phyloP scores from a whole-genome alignment of 1,140 invertebrate genomes.

The Caenorhabditis brenneri region DNA sequence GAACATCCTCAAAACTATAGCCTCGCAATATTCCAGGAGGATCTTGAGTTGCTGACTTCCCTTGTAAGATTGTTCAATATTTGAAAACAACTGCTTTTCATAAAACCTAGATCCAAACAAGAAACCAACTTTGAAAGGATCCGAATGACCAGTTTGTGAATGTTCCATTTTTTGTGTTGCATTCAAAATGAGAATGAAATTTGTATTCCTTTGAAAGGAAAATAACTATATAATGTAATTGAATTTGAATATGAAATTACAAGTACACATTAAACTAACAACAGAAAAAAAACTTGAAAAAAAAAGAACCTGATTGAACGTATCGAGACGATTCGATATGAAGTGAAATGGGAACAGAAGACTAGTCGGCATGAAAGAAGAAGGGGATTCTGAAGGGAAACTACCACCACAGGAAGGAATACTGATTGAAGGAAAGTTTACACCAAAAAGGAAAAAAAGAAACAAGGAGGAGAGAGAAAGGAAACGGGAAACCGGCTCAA shows the following conservation, averaged over 20 bases:
- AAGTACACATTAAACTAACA: no score
- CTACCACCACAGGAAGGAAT: constrained; percentile 5
- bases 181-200: no score
- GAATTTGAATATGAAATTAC: neutral
- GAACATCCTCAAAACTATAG: no score
- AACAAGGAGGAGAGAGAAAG: neutral
- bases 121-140: neutral
- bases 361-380: constrained; percentile 2
- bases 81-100: no score
- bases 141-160: no score
- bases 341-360: constrained; percentile 37
- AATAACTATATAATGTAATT: no score
- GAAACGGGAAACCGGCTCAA: constrained; percentile 30
- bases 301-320: constrained; percentile 18
- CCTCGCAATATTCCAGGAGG: no score
- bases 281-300: neutral
- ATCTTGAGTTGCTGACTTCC: no score
- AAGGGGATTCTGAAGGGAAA: neutral
- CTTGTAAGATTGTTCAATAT: no score
- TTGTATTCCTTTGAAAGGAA: neutral
- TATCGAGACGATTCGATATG: constrained; percentile 8
- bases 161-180: no score
- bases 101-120: neutral
- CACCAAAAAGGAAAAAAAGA: neutral
- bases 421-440: constrained; percentile 39